Evolutionary conservation across 2,113 vertebrate genomes (phyloP).

Genomic region (Pitta sordida): DNA sequence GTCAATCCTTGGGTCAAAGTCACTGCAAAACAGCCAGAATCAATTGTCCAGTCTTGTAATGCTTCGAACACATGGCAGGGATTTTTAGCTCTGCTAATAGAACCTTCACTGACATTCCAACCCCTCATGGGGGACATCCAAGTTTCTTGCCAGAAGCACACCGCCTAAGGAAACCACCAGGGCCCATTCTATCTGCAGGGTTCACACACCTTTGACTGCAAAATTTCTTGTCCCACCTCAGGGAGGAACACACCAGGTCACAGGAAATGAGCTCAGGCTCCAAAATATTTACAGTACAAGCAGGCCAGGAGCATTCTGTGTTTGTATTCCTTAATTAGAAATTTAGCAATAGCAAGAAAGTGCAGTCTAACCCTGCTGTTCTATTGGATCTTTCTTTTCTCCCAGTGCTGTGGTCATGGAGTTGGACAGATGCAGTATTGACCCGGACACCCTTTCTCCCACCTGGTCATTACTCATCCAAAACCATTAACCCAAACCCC

Average conservation of each 20-base stretch:
- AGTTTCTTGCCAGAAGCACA: not conserved
- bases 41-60: not conserved
- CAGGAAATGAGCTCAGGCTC: constrained; percentile 9
- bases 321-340: not conserved
- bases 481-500: not conserved
- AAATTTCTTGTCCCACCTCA: not conserved
- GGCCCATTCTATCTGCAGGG: not conserved
- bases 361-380: not conserved
- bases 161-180: not conserved
- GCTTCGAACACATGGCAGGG: not conserved
- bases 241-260: not conserved
- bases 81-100: not conserved
- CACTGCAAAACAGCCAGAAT: constrained; percentile 62
- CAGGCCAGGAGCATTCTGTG: not conserved
- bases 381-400: not conserved
- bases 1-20: constrained; percentile 66
- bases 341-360: not conserved
- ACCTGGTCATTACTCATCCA: not conserved
- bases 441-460: not conserved
- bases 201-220: not conserved
- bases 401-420: not conserved
- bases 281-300: constrained; percentile 15
- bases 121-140: not conserved
- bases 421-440: not conserved
- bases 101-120: not conserved